A percentile compares a stretch with the other conserved stretches of the same genome.
Evolutionary conservation across 1,140 invertebrate genomes (phyloP).

Genomic region (Trachymyrmex cornetzi): DNA sequence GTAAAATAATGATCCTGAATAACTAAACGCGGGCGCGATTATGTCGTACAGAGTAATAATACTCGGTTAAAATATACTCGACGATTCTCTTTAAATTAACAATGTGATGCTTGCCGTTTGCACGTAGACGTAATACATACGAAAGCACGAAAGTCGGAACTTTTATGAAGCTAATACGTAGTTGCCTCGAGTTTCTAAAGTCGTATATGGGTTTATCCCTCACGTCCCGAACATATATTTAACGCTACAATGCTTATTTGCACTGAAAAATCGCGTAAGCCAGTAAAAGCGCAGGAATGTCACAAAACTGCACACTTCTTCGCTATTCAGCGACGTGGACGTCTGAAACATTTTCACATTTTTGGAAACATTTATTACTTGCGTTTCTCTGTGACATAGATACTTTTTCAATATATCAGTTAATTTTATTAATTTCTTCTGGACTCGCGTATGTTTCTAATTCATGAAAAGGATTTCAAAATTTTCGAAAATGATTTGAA

Average conservation of each 20-base stretch:
- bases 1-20: slow-evolving; percentile 8
- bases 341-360: neutral
- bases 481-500: neutral
- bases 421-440: neutral
- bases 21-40: neutral
- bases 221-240: slow-evolving; percentile 43
- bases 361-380: neutral
- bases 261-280: slow-evolving; percentile 44
- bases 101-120: neutral
- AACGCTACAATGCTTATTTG: slow-evolving; percentile 39
- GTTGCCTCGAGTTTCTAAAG: slow-evolving; percentile 42
- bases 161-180: slow-evolving; percentile 49
- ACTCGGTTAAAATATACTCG: neutral
- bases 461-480: neutral
- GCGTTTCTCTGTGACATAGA: neutral
- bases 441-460: neutral
- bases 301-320: neutral
- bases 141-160: slow-evolving; percentile 26
- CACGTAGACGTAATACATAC: neutral
- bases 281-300: slow-evolving; percentile 32
- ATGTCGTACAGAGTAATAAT: slow-evolving; percentile 6
- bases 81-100: slow-evolving; percentile 34
- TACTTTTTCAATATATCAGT: slow-evolving; percentile 6
- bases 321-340: neutral
- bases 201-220: slow-evolving; percentile 25